Evolutionary conservation across 2,888 invertebrate species (phyloP).

Genomic region (Oligia fasciuncula): DNA sequence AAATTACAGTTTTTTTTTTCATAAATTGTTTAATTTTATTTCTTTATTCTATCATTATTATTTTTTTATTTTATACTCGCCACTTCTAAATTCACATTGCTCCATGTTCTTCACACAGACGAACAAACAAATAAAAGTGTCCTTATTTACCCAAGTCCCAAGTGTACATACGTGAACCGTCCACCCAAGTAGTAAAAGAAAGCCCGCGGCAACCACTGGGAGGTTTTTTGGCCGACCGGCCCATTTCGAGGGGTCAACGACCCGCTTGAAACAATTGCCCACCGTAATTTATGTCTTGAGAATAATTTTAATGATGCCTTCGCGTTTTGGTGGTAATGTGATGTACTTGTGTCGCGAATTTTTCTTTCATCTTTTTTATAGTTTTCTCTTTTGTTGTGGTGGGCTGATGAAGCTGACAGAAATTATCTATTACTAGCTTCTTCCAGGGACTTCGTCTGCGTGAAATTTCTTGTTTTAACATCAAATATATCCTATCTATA

Average conservation of each 20-base stretch:
- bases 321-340: constrained; percentile 49
- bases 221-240: constrained; percentile 78
- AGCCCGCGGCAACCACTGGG: constrained; percentile 72
- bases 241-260: constrained; percentile 76
- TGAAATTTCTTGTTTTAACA: background rate
- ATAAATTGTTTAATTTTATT: too few relatives aligned
- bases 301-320: constrained; percentile 66
- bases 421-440: background rate
- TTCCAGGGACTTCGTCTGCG: rapidly evolving
- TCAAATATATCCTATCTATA: too few relatives aligned
- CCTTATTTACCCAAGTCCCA: constrained; percentile 62
- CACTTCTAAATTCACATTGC: background rate
- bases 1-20: too few relatives aligned
- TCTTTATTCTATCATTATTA: too few relatives aligned
- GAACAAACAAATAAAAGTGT: constrained; percentile 15
- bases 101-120: background rate
- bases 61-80: background rate
- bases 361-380: constrained; percentile 18
- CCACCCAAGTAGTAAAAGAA: constrained; percentile 69
- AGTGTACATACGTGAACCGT: constrained; percentile 58
- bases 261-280: constrained; percentile 79
- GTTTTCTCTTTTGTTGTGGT: background rate
- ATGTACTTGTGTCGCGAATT: constrained; percentile 50
- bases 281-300: constrained; percentile 69
- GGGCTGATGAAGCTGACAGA: background rate